These are phyloP conservation scores for Caenorhabditis elegans DNA, from an alignment of 1,140 invertebrate species.

Conservation along the genomic window WBcel235 BX284605.5:6252001-6252500, in stretches of 20 bases:
- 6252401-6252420: not conserved
- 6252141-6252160: constrained; percentile 35
- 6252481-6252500: too few relatives aligned
- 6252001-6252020: not conserved
- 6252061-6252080: not conserved
- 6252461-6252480: not conserved
- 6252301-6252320: not conserved
- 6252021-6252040: not conserved
- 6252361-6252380: not conserved
- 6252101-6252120: not conserved
- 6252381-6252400: constrained; percentile 4
- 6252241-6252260: not conserved
- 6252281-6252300: not conserved
- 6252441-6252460: not conserved
- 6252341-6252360: not conserved
- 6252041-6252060: not conserved
- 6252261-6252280: too few relatives aligned
- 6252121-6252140: constrained; percentile 11
- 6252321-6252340: not conserved
- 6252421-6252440: constrained; percentile 9
- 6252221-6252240: constrained; percentile 8
- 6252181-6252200: not conserved
- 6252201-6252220: not conserved
- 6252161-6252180: constrained; percentile 28
- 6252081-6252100: constrained; percentile 7